Percentiles rank a stretch among this genome's conserved stretches.
Conservation (phyloP, 2,888 invertebrate genomes). For the Polymixis flavicincta region DNA sequence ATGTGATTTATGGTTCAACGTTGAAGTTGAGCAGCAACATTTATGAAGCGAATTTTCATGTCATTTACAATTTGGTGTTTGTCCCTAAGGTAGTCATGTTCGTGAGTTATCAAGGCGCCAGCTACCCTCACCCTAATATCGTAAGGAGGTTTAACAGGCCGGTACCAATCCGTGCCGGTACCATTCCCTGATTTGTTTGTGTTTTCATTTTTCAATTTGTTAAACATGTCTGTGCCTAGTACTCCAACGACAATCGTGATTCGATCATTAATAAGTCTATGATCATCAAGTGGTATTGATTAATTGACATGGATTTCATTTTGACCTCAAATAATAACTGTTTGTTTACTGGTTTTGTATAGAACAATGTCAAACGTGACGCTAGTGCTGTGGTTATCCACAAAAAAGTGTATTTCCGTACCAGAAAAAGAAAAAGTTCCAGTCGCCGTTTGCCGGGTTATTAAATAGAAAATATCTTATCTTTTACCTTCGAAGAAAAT, state of each 20-base stretch:
- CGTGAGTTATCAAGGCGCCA: slow-evolving; percentile 61
- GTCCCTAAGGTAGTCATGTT: slow-evolving; percentile 59
- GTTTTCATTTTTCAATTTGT: slow-evolving; percentile 59
- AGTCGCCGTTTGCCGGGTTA: slow-evolving; percentile 50
- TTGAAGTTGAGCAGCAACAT: slow-evolving; percentile 6
- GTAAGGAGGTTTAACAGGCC: slow-evolving; percentile 20
- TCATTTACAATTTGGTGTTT: slow-evolving; percentile 51
- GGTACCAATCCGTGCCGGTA: slow-evolving; percentile 53
- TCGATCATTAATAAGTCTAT: slow-evolving; percentile 21
- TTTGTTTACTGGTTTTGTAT: slow-evolving; percentile 27
- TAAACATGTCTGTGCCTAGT: slow-evolving; percentile 28
- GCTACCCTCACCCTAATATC: slow-evolving; percentile 54
- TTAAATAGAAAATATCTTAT: slow-evolving; percentile 59
- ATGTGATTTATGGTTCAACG: slow-evolving; percentile 46
- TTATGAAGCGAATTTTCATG: slow-evolving; percentile 54
- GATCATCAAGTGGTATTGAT: slow-evolving; percentile 4
- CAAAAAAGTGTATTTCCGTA: slow-evolving; percentile 51
- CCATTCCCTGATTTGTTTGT: slow-evolving; percentile 55
- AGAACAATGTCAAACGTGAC: slow-evolving; percentile 21
- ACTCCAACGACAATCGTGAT: slow-evolving; percentile 16
- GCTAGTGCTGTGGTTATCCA: slow-evolving; percentile 49
- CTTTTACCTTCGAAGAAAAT: slow-evolving; percentile 57
- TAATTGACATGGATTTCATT: slow-evolving; percentile 1
- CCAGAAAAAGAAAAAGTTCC: slow-evolving; percentile 59
- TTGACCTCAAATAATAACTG: slow-evolving; percentile 3